Evolutionary conservation across 2,888 invertebrate genomes (phyloP), one percentile per base, ranked within the genome.

Genomic region (Drosophila barbarae): DNA sequence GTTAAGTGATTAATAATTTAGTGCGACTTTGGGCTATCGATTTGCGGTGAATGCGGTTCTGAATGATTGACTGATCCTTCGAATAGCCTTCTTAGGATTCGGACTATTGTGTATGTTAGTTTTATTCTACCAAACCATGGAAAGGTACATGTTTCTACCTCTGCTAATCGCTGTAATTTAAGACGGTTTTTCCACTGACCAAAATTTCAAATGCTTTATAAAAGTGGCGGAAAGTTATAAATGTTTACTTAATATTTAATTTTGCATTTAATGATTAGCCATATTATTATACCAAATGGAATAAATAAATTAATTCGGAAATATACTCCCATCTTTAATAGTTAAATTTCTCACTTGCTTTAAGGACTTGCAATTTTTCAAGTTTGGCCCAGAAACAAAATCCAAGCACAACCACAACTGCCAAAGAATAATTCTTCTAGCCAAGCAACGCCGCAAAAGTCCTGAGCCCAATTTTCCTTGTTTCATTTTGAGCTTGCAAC

Each of bases 1-100:
- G 66, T 34, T 63, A 63, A 52, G 63, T 66, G 66, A 63, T 63
- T 63, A 63, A 63, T 63, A 63, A 63, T 63, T 66, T 44, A 32
- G 53, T 36, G 12, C 13, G 35, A n/a, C n/a, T 44, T 44, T 13
- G 41, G 21, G 18, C 32, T 26, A 44, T 21, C 58, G 35, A 58
- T 59, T 30, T 10, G n/a, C 5, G 6, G 34, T 55, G 26, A 34
- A 38, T 39, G 30, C 10, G 18, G n/a, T 12, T 28, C 5, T 26
- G 3, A 34, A 30, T 58, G 30, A 30, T 36, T 55, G 35, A 36
- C 13, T 26, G 46, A 21, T 30, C 5, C 18, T 8, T 46, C 30
- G 7, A 46, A 18, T 18, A 28, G 18, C n/a, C 18, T 32, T 47
- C 3, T 18, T 47, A 13, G 30, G 13, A 47, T 9, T 47, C 9